phyloP scores from a whole-genome alignment of 2,113 vertebrate genomes.

The Osmerus eperlanus region DNA sequence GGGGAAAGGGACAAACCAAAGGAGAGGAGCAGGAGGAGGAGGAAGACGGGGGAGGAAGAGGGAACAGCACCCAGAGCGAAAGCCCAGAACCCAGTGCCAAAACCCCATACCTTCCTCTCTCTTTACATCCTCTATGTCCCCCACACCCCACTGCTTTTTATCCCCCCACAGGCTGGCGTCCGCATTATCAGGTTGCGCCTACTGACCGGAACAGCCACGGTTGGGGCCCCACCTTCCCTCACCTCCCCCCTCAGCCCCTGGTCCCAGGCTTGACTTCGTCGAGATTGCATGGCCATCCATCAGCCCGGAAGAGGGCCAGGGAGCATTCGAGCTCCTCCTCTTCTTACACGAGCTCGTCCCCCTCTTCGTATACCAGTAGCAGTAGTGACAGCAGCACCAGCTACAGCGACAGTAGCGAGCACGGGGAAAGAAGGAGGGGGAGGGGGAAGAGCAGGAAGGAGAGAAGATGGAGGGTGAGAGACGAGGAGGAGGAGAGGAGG shows the following conservation, averaged over 20 bases:
- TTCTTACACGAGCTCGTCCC: slow-evolving; percentile 18
- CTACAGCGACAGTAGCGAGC: not conserved
- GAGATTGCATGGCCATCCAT: not conserved
- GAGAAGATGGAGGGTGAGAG: slow-evolving; percentile 20
- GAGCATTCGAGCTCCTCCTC: slow-evolving; percentile 15
- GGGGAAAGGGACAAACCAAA: no score
- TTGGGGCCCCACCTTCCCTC: not conserved
- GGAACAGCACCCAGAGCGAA: not conserved
- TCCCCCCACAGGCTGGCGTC: not conserved
- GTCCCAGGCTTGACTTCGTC: not conserved
- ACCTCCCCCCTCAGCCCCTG: not conserved
- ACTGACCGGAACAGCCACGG: not conserved
- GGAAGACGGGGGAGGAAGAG: slow-evolving; percentile 30
- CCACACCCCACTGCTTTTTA: not conserved
- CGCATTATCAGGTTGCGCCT: not conserved
- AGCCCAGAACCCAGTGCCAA: not conserved
- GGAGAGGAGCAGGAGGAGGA: slow-evolving; percentile 21
- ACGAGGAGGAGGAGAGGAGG: slow-evolving; percentile 40
- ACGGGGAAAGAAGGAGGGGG: slow-evolving; percentile 25
- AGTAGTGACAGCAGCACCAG: not conserved
- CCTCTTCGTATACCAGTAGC: slow-evolving; percentile 19
- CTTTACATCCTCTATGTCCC: not conserved
- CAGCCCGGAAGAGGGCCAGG: slow-evolving; percentile 1
- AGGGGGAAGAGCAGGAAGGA: slow-evolving; percentile 45
- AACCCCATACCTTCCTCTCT: not conserved